Evolutionary conservation across 1,140 invertebrate species (phyloP).

Genomic region (Agraylea sexmaculata): DNA sequence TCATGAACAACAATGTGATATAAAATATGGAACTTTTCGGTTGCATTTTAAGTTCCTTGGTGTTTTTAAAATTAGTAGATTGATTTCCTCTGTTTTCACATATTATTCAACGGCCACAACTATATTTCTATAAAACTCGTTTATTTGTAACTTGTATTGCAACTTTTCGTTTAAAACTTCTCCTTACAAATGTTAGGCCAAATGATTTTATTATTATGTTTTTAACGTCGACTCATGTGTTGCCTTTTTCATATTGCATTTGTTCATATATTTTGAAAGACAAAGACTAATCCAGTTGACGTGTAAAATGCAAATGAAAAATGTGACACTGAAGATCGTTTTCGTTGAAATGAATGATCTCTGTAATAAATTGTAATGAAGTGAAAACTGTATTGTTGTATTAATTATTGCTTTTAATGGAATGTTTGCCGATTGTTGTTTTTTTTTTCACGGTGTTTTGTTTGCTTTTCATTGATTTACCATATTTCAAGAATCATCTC

Average conservation of each 20-base stretch:
- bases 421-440: too few species aligned
- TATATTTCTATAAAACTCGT: slow-evolving; percentile 1
- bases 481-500: too few species aligned
- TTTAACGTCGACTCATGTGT: too few species aligned
- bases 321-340: too few species aligned
- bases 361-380: slow-evolving; percentile 16
- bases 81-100: slow-evolving; percentile 19
- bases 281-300: too few species aligned
- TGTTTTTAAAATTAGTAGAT: slow-evolving; percentile 22
- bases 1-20: slow-evolving; percentile 21
- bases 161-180: slow-evolving; percentile 8
- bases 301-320: too few species aligned
- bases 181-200: slow-evolving; percentile 17
- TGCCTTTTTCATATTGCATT: too few species aligned
- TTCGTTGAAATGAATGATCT: too few species aligned
- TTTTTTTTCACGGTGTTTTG: too few species aligned
- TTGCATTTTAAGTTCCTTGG: slow-evolving; percentile 22
- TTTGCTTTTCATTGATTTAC: too few species aligned
- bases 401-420: slow-evolving; percentile 21
- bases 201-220: slow-evolving; percentile 18
- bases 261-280: too few species aligned
- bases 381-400: slow-evolving; percentile 11
- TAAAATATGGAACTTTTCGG: slow-evolving; percentile 22
- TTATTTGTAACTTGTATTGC: too few species aligned
- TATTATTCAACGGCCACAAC: slow-evolving; percentile 11